Base-by-base conservation (phyloP, 1,140 invertebrate species). In the Drosophila teissieri region DNA sequence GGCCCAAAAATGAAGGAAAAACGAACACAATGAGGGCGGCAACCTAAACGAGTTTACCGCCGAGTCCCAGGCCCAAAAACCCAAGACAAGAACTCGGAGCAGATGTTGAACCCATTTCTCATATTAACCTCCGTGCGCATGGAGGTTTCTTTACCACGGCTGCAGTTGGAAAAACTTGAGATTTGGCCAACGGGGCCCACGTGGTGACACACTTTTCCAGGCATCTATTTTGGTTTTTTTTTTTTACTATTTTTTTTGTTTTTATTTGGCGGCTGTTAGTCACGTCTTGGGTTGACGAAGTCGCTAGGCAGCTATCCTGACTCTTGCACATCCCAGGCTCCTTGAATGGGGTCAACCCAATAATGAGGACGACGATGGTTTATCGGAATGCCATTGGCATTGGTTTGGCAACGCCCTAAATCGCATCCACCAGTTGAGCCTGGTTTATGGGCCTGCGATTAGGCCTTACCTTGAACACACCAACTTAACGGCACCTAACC, bases 81-180 rank as follows among this genome's bases (percentile, higher is more conserved):
- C 63, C 44, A 40, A 70, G 49, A 44, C 49, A 52, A 78, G 62
- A 78, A 78, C 57, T 61, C 60, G 53, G 73, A 70, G 56, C 78
- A 86, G 80, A 84, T 85, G 74, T 78, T 85, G 78, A 78, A 86
- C 81, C 80, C 78, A 85, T 86, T 85, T 63, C 68, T 80, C 65
- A 77, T 80, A 73, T 76, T 84, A 62, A 80, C 61, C 77, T 73
- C 54, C 62, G 60, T 58, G 45, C 64, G 58, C 46, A 61, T 73
- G 70, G 51, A 57, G 44, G 56, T 31, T 63, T 31, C 8, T 65
- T 61, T 79, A 36, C 55, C 56, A 57, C 24, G 48, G 55, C 55
- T 74, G 60, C 48, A 70, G 17, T 49, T 10, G 49, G 62, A 56
- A 45, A 78, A 78, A 48, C 60, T 45, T 15, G 48, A 64, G 44